Evolutionary conservation across 2,888 invertebrate species (phyloP), one percentile per base, ranked within the genome.

Genomic region (Dryococelus australis): DNA sequence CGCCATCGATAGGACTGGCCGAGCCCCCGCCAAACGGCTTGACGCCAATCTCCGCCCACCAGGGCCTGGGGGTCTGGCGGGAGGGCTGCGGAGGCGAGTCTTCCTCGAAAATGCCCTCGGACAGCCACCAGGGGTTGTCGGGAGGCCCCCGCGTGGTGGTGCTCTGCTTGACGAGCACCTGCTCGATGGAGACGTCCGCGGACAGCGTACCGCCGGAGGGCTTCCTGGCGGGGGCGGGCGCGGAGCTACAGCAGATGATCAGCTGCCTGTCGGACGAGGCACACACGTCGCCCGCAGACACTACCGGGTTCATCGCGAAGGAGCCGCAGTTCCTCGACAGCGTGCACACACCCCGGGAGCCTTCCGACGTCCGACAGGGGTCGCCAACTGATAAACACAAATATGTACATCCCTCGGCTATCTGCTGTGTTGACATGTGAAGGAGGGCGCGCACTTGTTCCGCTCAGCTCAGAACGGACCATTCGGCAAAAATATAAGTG

Each of bases 41-140:
- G 65, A 20, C 65, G 65, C 65, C 65, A 8, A 24, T 9, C 20
- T 65, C 65, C 5, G 65, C 65, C 65, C 65, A 65, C 65, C 65
- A 65, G 20, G 65, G 65, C 65, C 65, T 65, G 65, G 65, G 4
- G 65, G 65, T 8, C 10, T 47, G 9, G 47, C 47, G 47, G 47
- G 47, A 47, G 12, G 65, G 65, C 65, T 65, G 65, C 13, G 65
- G 20, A 24, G 65, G 65, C 13, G 35, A 16, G 12, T 83, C 43
- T 9, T 83, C 83, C 28, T 83, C 83, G 83, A 83, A 83, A 28
- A 27, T 16, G 43, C 28, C 43, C 43, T 83, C 83, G 83, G 28
- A 13, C 16, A 83, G 43, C 83, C 83, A 83, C 83, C 83, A 83
- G 16, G 83, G 83, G 16, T 43, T 24, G 83, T 83, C 24, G 24